Evolutionary conservation across 2,113 vertebrate genomes (phyloP).

Genomic region (Drymodes brunneopygia): DNA sequence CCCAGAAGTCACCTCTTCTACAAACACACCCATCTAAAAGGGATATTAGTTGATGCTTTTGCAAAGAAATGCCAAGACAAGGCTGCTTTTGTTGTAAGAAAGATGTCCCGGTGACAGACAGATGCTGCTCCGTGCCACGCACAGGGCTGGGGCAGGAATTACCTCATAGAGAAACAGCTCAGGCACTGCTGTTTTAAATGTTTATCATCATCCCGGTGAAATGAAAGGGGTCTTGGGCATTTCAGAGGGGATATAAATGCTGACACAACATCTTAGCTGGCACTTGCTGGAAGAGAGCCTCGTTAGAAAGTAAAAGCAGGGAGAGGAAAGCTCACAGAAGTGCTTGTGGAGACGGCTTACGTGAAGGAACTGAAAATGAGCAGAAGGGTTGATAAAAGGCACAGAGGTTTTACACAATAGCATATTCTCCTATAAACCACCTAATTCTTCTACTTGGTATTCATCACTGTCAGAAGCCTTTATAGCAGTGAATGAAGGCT

Average conservation of each 20-base stretch:
- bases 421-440: conserved; percentile 73
- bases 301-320: conserved; percentile 29
- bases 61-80: conserved; percentile 27
- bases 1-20: conserved; percentile 53
- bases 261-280: conserved; percentile 45
- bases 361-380: conserved; percentile 77
- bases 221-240: conserved; percentile 32
- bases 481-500: conserved; percentile 73
- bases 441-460: conserved; percentile 76
- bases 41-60: conserved; percentile 11
- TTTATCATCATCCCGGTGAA: conserved; percentile 28
- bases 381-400: conserved; percentile 75
- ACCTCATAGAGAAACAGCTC: not conserved
- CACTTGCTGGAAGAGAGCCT: conserved; percentile 33
- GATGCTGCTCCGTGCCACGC: not conserved
- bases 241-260: conserved; percentile 15
- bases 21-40: conserved; percentile 41
- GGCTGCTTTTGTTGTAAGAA: conserved; percentile 25
- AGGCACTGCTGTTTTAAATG: not conserved
- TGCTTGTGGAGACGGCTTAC: conserved; percentile 24
- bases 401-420: conserved; percentile 66
- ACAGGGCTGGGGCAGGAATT: conserved; percentile 1
- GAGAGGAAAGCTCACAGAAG: conserved; percentile 40
- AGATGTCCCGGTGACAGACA: conserved; percentile 47
- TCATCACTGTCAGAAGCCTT: conserved; percentile 73